Conservation (phyloP, 2,797 vertebrate genomes). For the Simalia tracyae region DNA sequence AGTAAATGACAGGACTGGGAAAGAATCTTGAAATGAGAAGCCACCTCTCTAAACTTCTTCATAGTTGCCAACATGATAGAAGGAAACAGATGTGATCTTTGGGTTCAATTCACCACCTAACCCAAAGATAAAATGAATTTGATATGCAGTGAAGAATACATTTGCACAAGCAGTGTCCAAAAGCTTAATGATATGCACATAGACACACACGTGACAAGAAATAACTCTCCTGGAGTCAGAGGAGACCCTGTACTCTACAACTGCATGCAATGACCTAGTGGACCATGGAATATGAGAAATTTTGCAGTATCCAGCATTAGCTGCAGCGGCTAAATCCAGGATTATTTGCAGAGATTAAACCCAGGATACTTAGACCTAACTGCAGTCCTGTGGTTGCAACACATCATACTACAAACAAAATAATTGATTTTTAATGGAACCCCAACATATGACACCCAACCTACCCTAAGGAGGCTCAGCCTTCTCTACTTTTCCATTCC, state of each 20-base stretch:
- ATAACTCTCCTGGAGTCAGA: neutral
- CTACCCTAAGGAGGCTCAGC: neutral
- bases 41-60: no score
- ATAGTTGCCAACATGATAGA: no score
- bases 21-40: no score
- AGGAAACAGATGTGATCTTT: neutral
- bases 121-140: neutral
- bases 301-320: neutral
- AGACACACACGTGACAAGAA: neutral
- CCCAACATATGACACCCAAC: neutral
- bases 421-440: neutral
- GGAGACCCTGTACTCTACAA: neutral
- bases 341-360: neutral
- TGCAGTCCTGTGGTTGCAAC: neutral
- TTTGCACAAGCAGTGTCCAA: neutral
- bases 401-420: neutral
- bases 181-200: neutral
- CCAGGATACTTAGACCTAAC: neutral
- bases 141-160: neutral
- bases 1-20: neutral
- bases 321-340: neutral
- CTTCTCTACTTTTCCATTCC: neutral
- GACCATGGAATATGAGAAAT: neutral
- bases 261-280: neutral
- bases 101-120: neutral